phyloP scores from a whole-genome alignment of 2,888 invertebrate species.

The Xestia sexstrigata region DNA sequence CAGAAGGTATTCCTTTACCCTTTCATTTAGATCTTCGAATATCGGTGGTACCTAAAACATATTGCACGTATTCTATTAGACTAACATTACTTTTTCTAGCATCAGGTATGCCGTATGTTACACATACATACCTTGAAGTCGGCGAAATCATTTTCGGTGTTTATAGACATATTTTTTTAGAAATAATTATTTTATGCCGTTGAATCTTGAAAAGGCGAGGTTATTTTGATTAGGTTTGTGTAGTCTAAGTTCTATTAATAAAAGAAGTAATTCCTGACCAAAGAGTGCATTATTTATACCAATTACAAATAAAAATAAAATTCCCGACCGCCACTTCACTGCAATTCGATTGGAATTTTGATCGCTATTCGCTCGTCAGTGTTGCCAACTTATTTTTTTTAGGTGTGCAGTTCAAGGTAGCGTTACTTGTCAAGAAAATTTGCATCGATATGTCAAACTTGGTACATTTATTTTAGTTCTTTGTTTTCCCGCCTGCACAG shows the following conservation, averaged over 20 bases:
- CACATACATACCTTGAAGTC: conserved; percentile 76
- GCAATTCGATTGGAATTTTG: too few species aligned
- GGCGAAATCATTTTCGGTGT: conserved; percentile 75
- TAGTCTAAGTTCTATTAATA: not conserved
- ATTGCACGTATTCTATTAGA: conserved; percentile 38
- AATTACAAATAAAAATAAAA: too few species aligned
- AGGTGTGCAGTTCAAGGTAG: too few species aligned
- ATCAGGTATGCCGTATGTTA: not conserved
- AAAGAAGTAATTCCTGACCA: not conserved
- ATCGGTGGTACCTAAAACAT: conserved; percentile 91
- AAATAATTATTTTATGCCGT: conserved; percentile 6
- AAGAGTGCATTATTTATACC: not conserved
- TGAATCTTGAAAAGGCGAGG: conserved; percentile 10
- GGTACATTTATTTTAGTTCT: too few species aligned
- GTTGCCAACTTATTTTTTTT: too few species aligned
- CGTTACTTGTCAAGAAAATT: too few species aligned
- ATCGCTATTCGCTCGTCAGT: too few species aligned
- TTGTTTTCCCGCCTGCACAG: too few species aligned
- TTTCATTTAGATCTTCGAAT: conserved; percentile 91
- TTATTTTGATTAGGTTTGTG: conserved; percentile 19
- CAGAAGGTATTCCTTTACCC: conserved; percentile 92
- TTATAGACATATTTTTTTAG: conserved; percentile 76
- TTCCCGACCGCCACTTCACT: too few species aligned
- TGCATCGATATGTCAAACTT: too few species aligned
- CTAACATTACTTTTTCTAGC: not conserved